Base-by-base conservation (phyloP, 2,797 vertebrate genomes). In the Gymnopithys bicolor region DNA sequence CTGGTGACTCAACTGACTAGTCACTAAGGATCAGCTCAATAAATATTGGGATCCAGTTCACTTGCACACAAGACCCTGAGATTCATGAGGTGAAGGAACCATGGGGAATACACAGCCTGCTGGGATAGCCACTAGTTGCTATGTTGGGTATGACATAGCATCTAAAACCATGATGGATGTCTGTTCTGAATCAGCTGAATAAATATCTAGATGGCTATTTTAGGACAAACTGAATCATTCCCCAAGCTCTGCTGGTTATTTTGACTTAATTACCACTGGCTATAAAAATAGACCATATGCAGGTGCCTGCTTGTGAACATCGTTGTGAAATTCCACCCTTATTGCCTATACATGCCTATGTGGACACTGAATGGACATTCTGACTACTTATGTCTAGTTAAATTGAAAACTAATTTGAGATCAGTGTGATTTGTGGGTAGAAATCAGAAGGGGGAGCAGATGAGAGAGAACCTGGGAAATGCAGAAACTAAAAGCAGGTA, bases 351-450 rank as follows among this genome's bases (percentile, higher is more conserved):
- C 7, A 9, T 55, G 33, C 21, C 28, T 52, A 3, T 41, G 84
- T 35, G 45, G 68, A 74, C 2, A 3, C 4, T 32, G 22, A 73
- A 82, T 11, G 27, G 53, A 33, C 16, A 85, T 37, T 81, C 24
- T 12, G 10, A 37, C 51, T 92, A 27, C 13, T 66, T 52, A 73
- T 4, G 13, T 52, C 37, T 60, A 23, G 25, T 39, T 78, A 71
- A 81, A 71, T 30, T 58, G 51, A 89, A 87, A 89, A 92, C 15
- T 90, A 76, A 66, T 77, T 62, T 43, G 43, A 89, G 18, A 71
- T 89, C n/a, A 27, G 43, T 15, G 7, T 64, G 77, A 89, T 55
- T 55, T 66, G 35, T 0, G 4, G 74, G 24, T 43, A 86, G 53
- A 92, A 86, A 81, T 84, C 41, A 51, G 48, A 48, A 87, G 5